Base-by-base conservation (phyloP, 2,113 vertebrate genomes). In the Pycnonotus jocosus region DNA sequence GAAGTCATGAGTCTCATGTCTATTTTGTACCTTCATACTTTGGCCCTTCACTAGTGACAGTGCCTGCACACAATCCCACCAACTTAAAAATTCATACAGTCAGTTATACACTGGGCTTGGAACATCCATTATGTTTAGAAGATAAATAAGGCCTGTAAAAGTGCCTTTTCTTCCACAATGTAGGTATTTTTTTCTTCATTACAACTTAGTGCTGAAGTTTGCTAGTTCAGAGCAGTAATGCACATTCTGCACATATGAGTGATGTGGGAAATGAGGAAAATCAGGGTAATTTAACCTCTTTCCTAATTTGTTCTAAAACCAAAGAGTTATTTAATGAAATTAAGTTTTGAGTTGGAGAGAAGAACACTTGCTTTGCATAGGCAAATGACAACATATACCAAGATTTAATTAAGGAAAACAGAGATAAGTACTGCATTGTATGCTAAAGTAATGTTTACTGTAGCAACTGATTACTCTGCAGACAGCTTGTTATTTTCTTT, bases 321-420 rank as follows among this genome's bases (percentile, higher is more conserved):
- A 92, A 90, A 64, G 62, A 76, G 85, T 93, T 94, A 91, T 86
- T 69, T 81, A 88, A n/a, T 10, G 27, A 71, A 71, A 89, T 78
- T 93, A 92, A 80, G 84, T 93, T 96, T 95, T 4, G n/a, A 12
- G 31, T 53, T 79, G 81, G 33, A 80, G 77, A 86, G 50, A 81
- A 87, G 53, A 92, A 17, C 58, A 79, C 74, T 96, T 81, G 83
- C 64, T 92, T 72, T 96, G 77, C 60, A 80, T 81, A 89, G 60
- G 47, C 45, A 50, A 86, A 89, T 77, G 91, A 78, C 38, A 78
- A 50, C 15, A 4, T 79, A 83, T 70, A 81, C 35, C 80, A 51
- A 73, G 76, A 93, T 97, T 97, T 95, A 96, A 97, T 95, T 94
- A 96, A 96, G 81, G 21, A 65, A 61, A 84, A 30, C 48, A 76